phyloP scores from a whole-genome alignment of 2,888 invertebrate genomes.

The Empis stercorea region DNA sequence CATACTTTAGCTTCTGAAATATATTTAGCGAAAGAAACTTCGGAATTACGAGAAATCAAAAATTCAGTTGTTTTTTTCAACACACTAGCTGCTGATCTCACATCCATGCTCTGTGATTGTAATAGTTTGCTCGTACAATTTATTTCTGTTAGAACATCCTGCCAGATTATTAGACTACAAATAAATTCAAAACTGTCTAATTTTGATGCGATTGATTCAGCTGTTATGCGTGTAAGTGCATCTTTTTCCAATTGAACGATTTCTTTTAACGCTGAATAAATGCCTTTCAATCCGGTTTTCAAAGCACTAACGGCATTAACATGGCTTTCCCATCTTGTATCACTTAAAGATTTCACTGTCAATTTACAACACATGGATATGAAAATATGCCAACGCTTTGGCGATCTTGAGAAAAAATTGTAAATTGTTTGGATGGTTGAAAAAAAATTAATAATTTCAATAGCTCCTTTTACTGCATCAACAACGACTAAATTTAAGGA shows the following conservation, averaged over 20 bases:
- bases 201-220: slow-evolving; percentile 1
- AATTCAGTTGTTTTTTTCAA: not conserved
- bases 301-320: slow-evolving; percentile 1
- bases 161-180: not conserved
- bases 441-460: slow-evolving; percentile 6
- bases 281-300: not conserved
- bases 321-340: not conserved
- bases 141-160: not conserved
- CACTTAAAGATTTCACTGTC: not conserved
- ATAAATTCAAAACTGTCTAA: not conserved
- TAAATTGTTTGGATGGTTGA: slow-evolving; percentile 7
- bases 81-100: not conserved
- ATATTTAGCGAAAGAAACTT: not conserved
- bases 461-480: slow-evolving; percentile 9
- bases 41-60: not conserved
- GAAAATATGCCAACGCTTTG: slow-evolving; percentile 3
- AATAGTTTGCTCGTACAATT: not conserved
- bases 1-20: not conserved
- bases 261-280: slow-evolving; percentile 1
- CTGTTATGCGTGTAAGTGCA: not conserved
- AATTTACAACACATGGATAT: not conserved
- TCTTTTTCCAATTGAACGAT: not conserved
- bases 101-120: not conserved
- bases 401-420: slow-evolving; percentile 6
- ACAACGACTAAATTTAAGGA: slow-evolving; percentile 5